These are phyloP conservation scores for Siniperca obscura DNA, from an alignment of 2,797 vertebrate species.

Conservation along the genomic window DNA sequence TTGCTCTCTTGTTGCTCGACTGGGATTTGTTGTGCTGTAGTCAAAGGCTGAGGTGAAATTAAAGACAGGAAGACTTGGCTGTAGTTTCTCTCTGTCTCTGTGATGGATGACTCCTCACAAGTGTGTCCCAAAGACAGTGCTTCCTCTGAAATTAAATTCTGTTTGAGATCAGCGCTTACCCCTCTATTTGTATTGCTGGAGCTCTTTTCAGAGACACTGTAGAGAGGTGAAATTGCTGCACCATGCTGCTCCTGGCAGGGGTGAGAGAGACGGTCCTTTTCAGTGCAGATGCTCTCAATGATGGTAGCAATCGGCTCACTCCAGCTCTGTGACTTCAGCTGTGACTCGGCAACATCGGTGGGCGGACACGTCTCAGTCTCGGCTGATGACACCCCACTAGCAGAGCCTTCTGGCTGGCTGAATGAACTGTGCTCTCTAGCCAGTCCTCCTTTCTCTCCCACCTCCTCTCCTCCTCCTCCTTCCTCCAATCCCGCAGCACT, in stretches of 20 bases:
- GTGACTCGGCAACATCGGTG: conserved; percentile 83
- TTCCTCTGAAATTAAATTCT: conserved; percentile 60
- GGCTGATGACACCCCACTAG: conserved; percentile 77
- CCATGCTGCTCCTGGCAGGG: conserved; percentile 61
- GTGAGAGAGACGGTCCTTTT: conserved; percentile 68
- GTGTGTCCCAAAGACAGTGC: conserved; percentile 44
- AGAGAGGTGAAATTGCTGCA: conserved; percentile 63
- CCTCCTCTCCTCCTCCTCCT: conserved; percentile 67
- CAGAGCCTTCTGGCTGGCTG: conserved; percentile 77
- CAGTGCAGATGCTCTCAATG: conserved; percentile 69
- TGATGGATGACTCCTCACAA: conserved; percentile 54
- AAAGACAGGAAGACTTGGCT: conserved; percentile 42
- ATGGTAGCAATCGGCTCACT: conserved; percentile 69
- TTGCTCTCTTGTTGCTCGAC: conserved; percentile 45
- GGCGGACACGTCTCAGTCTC: conserved; percentile 77
- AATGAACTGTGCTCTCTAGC: conserved; percentile 75
- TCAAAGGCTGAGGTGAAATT: conserved; percentile 52
- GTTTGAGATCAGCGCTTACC: conserved; percentile 48
- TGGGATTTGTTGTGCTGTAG: conserved; percentile 52
- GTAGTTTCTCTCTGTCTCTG: conserved; percentile 45
- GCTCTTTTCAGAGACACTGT: conserved; percentile 60
- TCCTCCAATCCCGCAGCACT: conserved; percentile 69
- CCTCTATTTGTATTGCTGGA: conserved; percentile 56
- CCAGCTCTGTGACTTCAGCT: conserved; percentile 74
- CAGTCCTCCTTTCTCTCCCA: conserved; percentile 66